Evolutionary conservation across 1,140 invertebrate genomes (phyloP).

Genomic region (Musca vetustissima): DNA sequence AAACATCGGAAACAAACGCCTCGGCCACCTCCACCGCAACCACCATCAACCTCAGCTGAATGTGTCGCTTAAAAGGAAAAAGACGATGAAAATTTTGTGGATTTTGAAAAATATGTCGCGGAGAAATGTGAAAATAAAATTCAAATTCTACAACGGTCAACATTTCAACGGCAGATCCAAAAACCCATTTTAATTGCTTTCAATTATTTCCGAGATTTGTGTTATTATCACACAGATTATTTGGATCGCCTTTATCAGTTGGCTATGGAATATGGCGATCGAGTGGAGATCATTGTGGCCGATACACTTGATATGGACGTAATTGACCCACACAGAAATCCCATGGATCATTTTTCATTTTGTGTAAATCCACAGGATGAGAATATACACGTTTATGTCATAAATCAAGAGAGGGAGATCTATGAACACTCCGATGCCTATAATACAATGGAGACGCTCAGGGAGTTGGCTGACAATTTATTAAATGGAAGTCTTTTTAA

Average conservation of each 20-base stretch:
- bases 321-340: not conserved
- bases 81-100: too few species aligned
- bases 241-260: not conserved
- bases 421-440: constrained; percentile 32
- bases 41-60: too few species aligned
- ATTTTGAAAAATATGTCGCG: too few species aligned
- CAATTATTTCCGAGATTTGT: not conserved
- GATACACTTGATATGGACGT: constrained; percentile 1
- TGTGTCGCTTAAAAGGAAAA: too few species aligned
- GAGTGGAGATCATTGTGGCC: not conserved
- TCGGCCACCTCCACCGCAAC: too few species aligned
- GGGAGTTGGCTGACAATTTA: constrained; percentile 30
- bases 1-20: too few species aligned
- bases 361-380: not conserved
- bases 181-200: too few species aligned
- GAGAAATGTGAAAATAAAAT: too few species aligned
- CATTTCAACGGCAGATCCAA: too few species aligned
- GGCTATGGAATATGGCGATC: not conserved
- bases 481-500: constrained; percentile 9
- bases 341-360: not conserved
- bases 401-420: constrained; percentile 28
- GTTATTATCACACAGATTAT: not conserved
- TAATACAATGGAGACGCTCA: constrained; percentile 13
- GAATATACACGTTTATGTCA: constrained; percentile 26
- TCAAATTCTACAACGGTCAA: too few species aligned